Conservation (phyloP, 1,140 invertebrate genomes). For the Ceratitis capitata region DNA sequence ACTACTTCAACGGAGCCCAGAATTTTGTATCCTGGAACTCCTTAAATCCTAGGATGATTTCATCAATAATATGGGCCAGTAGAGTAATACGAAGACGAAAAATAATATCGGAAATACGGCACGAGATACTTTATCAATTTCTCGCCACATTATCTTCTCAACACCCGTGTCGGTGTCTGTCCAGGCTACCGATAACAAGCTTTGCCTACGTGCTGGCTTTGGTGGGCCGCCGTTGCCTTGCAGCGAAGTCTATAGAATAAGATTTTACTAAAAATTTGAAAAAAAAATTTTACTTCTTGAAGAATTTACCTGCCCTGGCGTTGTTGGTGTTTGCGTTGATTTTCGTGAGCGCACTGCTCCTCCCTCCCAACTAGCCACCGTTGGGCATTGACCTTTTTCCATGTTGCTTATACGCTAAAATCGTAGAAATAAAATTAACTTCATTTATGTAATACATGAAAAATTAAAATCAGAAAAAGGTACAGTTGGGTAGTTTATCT, state of each 20-base stretch:
- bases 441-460: too few species aligned
- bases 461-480: neutral
- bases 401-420: slow-evolving; percentile 70
- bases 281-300: neutral
- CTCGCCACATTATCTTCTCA: slow-evolving; percentile 74
- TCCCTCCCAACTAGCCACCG: slow-evolving; percentile 72
- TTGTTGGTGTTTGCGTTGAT: slow-evolving; percentile 66
- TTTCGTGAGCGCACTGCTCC: slow-evolving; percentile 70
- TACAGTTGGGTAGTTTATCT: neutral
- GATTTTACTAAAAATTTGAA: neutral
- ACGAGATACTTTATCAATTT: slow-evolving; percentile 75
- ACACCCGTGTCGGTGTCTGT: slow-evolving; percentile 72
- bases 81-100: slow-evolving; percentile 76
- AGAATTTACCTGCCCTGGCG: slow-evolving; percentile 60
- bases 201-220: slow-evolving; percentile 59
- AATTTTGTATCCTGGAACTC: slow-evolving; percentile 58
- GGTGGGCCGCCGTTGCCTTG: slow-evolving; percentile 64
- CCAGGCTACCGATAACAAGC: slow-evolving; percentile 68
- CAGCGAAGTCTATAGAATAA: slow-evolving; percentile 54
- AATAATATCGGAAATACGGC: slow-evolving; percentile 80
- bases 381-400: slow-evolving; percentile 72
- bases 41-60: slow-evolving; percentile 69
- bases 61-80: slow-evolving; percentile 78
- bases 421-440: too few species aligned
- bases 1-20: slow-evolving; percentile 63